phyloP scores from a whole-genome alignment of 2,888 invertebrate species.

The Cristatella mucedo region DNA sequence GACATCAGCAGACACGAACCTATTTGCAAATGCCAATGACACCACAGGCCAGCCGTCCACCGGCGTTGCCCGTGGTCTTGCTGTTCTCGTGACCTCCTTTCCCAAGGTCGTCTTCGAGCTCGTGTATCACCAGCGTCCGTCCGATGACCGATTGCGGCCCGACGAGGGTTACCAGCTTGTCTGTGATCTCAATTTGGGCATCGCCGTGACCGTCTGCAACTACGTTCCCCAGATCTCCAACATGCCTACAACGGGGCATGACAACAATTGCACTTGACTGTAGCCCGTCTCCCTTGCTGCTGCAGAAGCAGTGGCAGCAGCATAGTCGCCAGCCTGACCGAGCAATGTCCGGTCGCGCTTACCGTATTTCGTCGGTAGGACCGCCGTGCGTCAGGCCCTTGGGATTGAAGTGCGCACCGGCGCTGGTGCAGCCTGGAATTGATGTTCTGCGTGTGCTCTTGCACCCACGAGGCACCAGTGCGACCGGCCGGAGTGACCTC shows the following conservation, averaged over 20 bases:
- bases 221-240: slow-evolving; percentile 65
- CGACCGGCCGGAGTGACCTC: too few species aligned
- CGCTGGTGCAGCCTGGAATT: slow-evolving; percentile 58
- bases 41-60: slow-evolving; percentile 71
- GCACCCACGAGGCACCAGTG: not conserved
- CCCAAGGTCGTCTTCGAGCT: slow-evolving; percentile 83
- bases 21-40: slow-evolving; percentile 58
- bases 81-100: slow-evolving; percentile 77
- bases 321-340: too few species aligned
- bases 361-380: slow-evolving; percentile 48
- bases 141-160: slow-evolving; percentile 35
- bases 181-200: slow-evolving; percentile 24
- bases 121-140: slow-evolving; percentile 47
- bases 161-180: slow-evolving; percentile 23
- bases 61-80: slow-evolving; percentile 84
- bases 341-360: too few species aligned
- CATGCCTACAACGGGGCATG: slow-evolving; percentile 48
- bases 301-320: too few species aligned
- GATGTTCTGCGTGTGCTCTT: not conserved
- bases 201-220: slow-evolving; percentile 21
- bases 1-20: too few species aligned
- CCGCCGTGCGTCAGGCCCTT: slow-evolving; percentile 59
- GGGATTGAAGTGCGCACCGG: slow-evolving; percentile 86
- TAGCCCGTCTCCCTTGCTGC: too few species aligned
- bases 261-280: too few species aligned